Evolutionary conservation across 2,888 invertebrate species (phyloP).

Genomic region (Drosophila merina): DNA sequence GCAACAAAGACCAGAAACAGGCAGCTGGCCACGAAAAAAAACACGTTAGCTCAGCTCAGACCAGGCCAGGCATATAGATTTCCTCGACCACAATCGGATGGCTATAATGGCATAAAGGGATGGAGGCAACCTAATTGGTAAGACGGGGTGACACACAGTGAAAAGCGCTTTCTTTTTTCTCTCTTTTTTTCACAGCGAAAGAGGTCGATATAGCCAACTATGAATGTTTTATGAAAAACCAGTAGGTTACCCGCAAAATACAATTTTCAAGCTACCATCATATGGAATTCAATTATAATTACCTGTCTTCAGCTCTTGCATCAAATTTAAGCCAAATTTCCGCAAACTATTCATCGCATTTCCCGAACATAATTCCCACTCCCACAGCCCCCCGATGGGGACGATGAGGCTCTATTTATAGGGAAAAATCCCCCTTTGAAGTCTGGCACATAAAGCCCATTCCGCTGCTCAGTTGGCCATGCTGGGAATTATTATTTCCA

Average conservation of each 20-base stretch:
- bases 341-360: conserved; percentile 42
- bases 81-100: conserved; percentile 33
- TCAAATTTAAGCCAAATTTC: conserved; percentile 35
- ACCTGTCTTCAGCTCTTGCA: conserved; percentile 27
- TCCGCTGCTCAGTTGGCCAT: conserved; percentile 39
- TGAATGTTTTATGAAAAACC: not conserved
- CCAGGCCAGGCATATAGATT: conserved; percentile 37
- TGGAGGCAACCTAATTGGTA: conserved; percentile 33
- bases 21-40: not conserved
- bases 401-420: conserved; percentile 16
- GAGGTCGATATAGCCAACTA: not conserved
- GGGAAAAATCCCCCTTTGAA: conserved; percentile 41
- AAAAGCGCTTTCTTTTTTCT: conserved; percentile 28
- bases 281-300: conserved; percentile 1
- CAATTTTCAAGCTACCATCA: not conserved
- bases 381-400: conserved; percentile 26
- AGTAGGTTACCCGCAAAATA: conserved; percentile 7
- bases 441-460: conserved; percentile 25
- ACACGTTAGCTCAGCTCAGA: not conserved
- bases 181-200: conserved; percentile 20
- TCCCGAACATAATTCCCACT: conserved; percentile 16
- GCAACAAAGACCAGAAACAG: conserved; percentile 33
- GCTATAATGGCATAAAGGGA: not conserved
- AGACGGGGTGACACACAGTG: conserved; percentile 31
- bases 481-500: conserved; percentile 41